phyloP scores from a whole-genome alignment of 2,113 vertebrate genomes.

The Petrocephalus microphthalmus region DNA sequence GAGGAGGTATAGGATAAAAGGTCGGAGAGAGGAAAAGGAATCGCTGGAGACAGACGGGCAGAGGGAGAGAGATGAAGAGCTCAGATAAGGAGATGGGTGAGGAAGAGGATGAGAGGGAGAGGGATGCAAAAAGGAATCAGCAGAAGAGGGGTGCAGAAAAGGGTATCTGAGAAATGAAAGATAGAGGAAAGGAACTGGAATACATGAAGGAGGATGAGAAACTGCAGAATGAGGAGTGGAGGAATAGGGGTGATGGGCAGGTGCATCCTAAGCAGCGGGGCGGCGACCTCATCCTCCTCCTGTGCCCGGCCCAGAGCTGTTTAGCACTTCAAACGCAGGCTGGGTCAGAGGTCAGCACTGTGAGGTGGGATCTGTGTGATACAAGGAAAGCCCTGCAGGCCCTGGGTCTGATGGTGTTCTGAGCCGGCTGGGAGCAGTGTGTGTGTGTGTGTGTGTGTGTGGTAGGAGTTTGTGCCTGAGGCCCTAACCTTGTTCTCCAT shows the following conservation, averaged over 20 bases:
- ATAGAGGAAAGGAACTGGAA: neutral
- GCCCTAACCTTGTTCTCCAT: neutral
- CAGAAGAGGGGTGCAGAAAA: neutral
- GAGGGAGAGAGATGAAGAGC: neutral
- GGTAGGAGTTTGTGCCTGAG: neutral
- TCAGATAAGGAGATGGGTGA: too few species aligned
- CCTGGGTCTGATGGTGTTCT: neutral
- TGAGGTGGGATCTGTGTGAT: slow-evolving; percentile 29
- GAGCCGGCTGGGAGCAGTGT: neutral
- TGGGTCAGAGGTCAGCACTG: slow-evolving; percentile 33
- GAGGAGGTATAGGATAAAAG: neutral
- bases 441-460: neutral
- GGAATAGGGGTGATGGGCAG: neutral
- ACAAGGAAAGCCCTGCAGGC: slow-evolving; percentile 5
- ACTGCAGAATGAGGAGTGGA: neutral
- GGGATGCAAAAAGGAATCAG: neutral
- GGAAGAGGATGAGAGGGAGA: too few species aligned
- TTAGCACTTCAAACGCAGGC: slow-evolving; percentile 39
- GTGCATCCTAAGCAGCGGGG: slow-evolving; percentile 2
- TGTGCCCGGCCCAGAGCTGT: neutral
- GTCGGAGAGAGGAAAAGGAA: neutral
- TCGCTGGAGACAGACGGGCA: neutral
- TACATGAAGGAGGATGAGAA: neutral
- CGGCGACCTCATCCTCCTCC: neutral
- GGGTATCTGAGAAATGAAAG: neutral